Base-by-base conservation (phyloP, 2,888 invertebrate species). In the Euphydryas editha region DNA sequence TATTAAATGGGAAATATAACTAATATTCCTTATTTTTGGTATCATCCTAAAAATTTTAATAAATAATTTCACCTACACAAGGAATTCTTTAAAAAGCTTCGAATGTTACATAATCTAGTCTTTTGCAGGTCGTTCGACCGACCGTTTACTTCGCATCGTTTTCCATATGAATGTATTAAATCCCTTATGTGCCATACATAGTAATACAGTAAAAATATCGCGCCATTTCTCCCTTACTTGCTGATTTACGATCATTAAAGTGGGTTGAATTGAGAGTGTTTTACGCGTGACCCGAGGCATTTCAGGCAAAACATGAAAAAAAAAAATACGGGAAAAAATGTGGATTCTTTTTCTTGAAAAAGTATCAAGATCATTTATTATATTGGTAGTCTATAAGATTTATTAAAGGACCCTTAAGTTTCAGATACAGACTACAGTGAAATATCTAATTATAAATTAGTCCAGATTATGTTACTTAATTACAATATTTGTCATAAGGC, bases 161-260 rank as follows among this genome's bases (percentile, higher is more conserved):
- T 78, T 76, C 75, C 74, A 74, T 78, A 76, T 75, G 76, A 78
- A 76, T 77, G 75, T 77, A 73, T 75, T 69, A 76, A 78, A 76
- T 78, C 78, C 76, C 75, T 60, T 60, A 75, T 68, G 76, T 69
- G 74, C 76, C 75, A 73, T 79, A 72, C 68, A 70, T 66, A 70
- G 74, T 75, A 74, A 77, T 78, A 75, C 75, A 74, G 69, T 67
- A 72, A 75, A 78, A 78, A 79, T 78, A 78, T 78, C 70, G 68
- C 73, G 67, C 70, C 72, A 69, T 76, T 75, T 72, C 71, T 74
- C 67, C 68, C 72, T 67, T 56, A 57, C 68, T 61, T 69, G 66
- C 55, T 70, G 77, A 75, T 76, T 75, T 77, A 77, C 70, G 73
- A 67, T 68, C 71, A 67, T 72, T 68, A 71, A 71, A 74, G 73